Evolutionary conservation across 1,140 invertebrate genomes (phyloP).

Genomic region (Dolichoris vasculosae): DNA sequence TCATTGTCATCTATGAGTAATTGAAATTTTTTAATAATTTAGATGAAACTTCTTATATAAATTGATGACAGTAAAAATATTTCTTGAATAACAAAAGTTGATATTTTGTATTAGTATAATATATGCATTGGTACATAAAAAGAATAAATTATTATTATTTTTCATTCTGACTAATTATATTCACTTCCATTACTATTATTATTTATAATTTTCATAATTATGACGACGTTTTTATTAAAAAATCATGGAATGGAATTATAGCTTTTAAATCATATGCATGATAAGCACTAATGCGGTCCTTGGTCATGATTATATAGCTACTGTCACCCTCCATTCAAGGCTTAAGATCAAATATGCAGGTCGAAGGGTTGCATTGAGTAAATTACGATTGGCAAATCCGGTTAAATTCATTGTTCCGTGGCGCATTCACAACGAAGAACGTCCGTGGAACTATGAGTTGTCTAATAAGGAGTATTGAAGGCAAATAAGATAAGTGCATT

Average conservation of each 20-base stretch:
- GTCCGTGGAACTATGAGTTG: background rate
- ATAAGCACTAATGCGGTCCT: background rate
- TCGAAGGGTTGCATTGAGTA: conserved; percentile 9
- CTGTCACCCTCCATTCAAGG: background rate
- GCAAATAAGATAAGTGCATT: background rate
- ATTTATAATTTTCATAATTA: background rate
- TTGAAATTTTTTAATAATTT: no score
- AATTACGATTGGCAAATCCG: conserved; percentile 36
- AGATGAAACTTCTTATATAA: no score
- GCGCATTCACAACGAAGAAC: conserved; percentile 3
- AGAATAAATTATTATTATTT: no score
- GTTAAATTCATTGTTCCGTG: conserved; percentile 15
- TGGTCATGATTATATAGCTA: conserved; percentile 4
- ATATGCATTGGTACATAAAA: no score
- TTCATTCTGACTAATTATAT: background rate
- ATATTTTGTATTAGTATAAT: no score
- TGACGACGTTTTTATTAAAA: background rate
- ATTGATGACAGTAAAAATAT: no score
- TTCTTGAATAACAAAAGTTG: no score
- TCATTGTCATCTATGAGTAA: no score
- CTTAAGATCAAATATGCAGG: conserved; percentile 20
- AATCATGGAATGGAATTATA: background rate
- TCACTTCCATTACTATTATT: background rate
- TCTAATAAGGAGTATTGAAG: background rate
- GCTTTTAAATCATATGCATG: background rate